These are phyloP conservation scores for Eupithecia vulgata DNA, from an alignment of 2,888 invertebrate species.

Conservation along the genomic window DNA sequence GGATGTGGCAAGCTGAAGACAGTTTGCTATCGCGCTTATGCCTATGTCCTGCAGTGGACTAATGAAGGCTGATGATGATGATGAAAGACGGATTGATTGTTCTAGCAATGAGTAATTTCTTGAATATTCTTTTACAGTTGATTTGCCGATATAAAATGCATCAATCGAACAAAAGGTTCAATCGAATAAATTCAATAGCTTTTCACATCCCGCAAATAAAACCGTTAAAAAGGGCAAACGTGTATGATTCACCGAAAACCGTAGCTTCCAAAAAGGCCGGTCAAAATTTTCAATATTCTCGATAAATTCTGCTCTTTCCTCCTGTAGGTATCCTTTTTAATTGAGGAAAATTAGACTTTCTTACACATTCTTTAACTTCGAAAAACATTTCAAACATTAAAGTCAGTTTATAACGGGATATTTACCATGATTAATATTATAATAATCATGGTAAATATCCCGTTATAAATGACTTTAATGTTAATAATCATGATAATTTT, in stretches of 20 bases:
- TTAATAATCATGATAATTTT: too few relatives aligned
- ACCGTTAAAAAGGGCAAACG: conserved; percentile 52
- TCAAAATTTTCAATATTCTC: conserved; percentile 21
- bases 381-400: too few relatives aligned
- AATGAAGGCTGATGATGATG: too few relatives aligned
- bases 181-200: conserved; percentile 29
- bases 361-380: neutral
- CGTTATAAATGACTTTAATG: too few relatives aligned
- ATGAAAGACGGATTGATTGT: neutral
- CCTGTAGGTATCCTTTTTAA: neutral
- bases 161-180: conserved; percentile 7
- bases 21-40: too few relatives aligned
- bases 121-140: neutral
- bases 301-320: conserved; percentile 11
- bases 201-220: conserved; percentile 37
- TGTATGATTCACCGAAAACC: conserved; percentile 42
- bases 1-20: too few relatives aligned
- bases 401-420: too few relatives aligned
- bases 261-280: conserved; percentile 37
- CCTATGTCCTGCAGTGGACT: too few relatives aligned
- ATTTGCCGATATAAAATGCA: conserved; percentile 6
- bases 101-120: neutral
- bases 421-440: too few relatives aligned
- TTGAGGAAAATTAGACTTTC: neutral
- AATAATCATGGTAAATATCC: too few relatives aligned